Base-by-base conservation (phyloP, 2,888 invertebrate species). In the Plagodis pulveraria region DNA sequence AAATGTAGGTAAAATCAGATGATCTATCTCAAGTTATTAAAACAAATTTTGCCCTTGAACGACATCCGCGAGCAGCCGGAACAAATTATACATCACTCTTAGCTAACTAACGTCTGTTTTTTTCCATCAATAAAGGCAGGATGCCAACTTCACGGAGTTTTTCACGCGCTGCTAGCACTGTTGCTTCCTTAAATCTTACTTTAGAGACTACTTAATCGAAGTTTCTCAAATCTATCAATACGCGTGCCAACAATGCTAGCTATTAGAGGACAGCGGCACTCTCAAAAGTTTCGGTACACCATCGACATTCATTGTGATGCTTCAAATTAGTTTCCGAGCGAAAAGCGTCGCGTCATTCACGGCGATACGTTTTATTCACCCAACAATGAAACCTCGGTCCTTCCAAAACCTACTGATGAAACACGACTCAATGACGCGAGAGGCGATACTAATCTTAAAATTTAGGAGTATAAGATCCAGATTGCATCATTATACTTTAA, bases 251-350 rank as follows among this genome's bases (percentile, higher is more conserved):
- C 80, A 77, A 76, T 77, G 76, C 74, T 73, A 75, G 76, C 80
- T 80, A 84, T 84, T 84, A 80, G 76, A 71, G 68, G 73, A 72
- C 72, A 80, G 77, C 83, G 80, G 73, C 81, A 81, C 83, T 83
- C 83, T 88, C 83, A 85, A 88, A 87, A 86, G 88, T 89, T 89
- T 88, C 87, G 80, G 87, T 82, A 83, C 81, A 83, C 80, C 60
- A 45, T 59, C 67, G 63, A 67, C 50, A 55, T 49, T 59, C 88
- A 89, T 89, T 86, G 92, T 91, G 86, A 87, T 89, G 87, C 86
- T 84, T 82, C 86, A 92, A 92, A 92, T 92, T 92, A 92, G 92
- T 92, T 92, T 92, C 89, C 74, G 80, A 87, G 79, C 76, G 76
- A 78, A 90, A 91, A 90, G 78, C 79, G 84, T 81, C 87, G 73